Evolutionary conservation across 2,113 vertebrate genomes (phyloP).

Genomic region (Cricetomys ansorgei): DNA sequence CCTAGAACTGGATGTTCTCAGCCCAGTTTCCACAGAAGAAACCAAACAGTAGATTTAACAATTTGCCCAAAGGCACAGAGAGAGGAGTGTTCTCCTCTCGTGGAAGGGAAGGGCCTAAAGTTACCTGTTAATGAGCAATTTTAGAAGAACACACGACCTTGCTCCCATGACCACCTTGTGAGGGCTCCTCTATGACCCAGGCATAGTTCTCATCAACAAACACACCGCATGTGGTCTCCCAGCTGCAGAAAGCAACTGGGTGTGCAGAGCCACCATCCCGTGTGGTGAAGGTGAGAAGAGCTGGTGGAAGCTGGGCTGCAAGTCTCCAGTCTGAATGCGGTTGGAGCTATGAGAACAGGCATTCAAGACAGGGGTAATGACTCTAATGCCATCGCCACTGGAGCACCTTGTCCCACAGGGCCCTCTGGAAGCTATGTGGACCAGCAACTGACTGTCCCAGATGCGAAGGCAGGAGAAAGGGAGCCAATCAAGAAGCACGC

Average conservation of each 20-base stretch:
- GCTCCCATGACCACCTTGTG: neutral
- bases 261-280: neutral
- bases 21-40: neutral
- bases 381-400: too few relatives aligned
- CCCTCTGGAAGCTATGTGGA: neutral
- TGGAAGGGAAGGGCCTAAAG: neutral
- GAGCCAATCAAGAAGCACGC: neutral
- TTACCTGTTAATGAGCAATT: neutral
- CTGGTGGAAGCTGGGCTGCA: neutral
- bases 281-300: slow-evolving; percentile 70
- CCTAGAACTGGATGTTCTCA: neutral
- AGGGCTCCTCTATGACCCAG: neutral
- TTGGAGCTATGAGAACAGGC: neutral
- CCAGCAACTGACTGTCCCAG: neutral
- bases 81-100: neutral
- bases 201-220: neutral
- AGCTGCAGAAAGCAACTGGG: slow-evolving; percentile 20
- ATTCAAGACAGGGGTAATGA: neutral
- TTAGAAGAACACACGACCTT: neutral
- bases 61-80: neutral
- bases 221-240: slow-evolving; percentile 1
- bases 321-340: neutral
- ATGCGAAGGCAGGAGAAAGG: neutral
- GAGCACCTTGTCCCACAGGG: neutral
- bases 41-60: neutral